A percentile compares a stretch with the other conserved stretches of the same genome.
phyloP scores from a whole-genome alignment of 2,888 invertebrate genomes.

The Hydrotaea diabolus region DNA sequence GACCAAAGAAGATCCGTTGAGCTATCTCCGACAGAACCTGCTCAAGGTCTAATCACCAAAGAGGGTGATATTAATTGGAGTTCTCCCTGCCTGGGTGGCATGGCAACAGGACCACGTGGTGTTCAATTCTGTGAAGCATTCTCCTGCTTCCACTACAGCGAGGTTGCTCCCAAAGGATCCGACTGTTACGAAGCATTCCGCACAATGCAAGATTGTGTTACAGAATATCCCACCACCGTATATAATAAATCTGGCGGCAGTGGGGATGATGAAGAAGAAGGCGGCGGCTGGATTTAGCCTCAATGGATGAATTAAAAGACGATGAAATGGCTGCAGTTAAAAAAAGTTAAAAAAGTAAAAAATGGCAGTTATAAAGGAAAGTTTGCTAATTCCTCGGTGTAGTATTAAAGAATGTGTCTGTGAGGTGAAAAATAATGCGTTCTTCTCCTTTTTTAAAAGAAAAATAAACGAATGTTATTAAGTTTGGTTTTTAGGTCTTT shows the following conservation, averaged over 20 bases:
- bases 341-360: slow-evolving; percentile 27
- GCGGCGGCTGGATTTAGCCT: slow-evolving; percentile 71
- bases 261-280: slow-evolving; percentile 82
- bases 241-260: slow-evolving; percentile 88
- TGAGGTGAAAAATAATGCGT: not conserved
- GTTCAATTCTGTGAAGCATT: slow-evolving; percentile 96
- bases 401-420: slow-evolving; percentile 36
- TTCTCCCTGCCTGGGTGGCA: slow-evolving; percentile 98
- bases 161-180: slow-evolving; percentile 93
- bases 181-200: slow-evolving; percentile 96
- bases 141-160: slow-evolving; percentile 95
- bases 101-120: slow-evolving; percentile 98
- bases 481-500: slow-evolving; percentile 40
- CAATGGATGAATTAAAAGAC: slow-evolving; percentile 66
- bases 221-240: slow-evolving; percentile 90
- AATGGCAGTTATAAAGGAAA: too few relatives aligned
- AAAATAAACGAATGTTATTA: not conserved
- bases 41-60: slow-evolving; percentile 90
- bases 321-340: slow-evolving; percentile 67
- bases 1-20: slow-evolving; percentile 87
- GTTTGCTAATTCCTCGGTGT: slow-evolving; percentile 23
- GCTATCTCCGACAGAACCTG: slow-evolving; percentile 87
- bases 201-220: slow-evolving; percentile 95
- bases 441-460: not conserved
- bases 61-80: slow-evolving; percentile 98